Evolutionary conservation across 2,888 invertebrate species (phyloP).

Genomic region (Autographa gamma): DNA sequence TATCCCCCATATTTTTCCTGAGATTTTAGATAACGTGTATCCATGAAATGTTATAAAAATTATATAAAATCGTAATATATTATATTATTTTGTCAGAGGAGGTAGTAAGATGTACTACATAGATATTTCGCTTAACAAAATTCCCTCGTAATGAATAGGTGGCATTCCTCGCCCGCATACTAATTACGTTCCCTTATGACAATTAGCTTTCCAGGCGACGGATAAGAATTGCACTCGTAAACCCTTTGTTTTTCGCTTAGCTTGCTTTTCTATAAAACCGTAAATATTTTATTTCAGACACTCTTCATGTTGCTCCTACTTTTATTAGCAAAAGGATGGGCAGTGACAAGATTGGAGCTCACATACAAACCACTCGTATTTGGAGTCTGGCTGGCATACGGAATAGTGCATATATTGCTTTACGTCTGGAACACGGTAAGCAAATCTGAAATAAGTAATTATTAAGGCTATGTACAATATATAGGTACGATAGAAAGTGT

Average conservation of each 20-base stretch:
- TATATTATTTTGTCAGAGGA: no score
- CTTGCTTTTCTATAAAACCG: neutral
- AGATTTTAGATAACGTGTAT: no score
- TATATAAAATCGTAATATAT: no score
- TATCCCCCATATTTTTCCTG: no score
- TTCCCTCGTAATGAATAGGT: no score
- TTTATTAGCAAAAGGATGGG: constrained; percentile 98
- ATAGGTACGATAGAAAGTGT: neutral
- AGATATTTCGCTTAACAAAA: no score
- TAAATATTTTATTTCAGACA: constrained; percentile 89
- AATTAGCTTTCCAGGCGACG: no score
- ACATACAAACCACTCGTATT: constrained; percentile 95
- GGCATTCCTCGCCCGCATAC: no score
- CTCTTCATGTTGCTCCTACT: constrained; percentile 97
- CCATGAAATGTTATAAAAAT: no score
- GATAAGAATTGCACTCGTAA: no score
- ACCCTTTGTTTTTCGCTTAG: neutral
- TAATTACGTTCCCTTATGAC: no score
- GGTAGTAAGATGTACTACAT: no score
- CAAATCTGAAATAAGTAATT: constrained; percentile 43
- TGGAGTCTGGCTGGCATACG: constrained; percentile 97
- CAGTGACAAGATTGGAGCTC: constrained; percentile 96
- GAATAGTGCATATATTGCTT: constrained; percentile 96
- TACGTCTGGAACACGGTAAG: constrained; percentile 99
- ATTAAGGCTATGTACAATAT: neutral